These are phyloP conservation scores for Nomada fucata DNA, from an alignment of 2,888 invertebrate genomes.

Conservation along the genomic window DNA sequence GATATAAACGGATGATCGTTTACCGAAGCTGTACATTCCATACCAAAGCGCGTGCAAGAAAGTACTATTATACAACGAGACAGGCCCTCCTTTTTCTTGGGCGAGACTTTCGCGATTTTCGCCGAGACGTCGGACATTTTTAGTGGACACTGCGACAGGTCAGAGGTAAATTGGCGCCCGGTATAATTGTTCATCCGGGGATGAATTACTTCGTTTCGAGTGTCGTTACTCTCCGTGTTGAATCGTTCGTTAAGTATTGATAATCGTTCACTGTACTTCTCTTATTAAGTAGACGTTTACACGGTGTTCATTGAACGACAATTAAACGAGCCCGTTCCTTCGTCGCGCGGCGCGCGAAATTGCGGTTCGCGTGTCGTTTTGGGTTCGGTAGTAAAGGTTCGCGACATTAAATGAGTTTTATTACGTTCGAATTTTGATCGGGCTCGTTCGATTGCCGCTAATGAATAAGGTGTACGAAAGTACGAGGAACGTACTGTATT, in stretches of 20 bases:
- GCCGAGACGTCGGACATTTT: slow-evolving; percentile 7
- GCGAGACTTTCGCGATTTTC: slow-evolving; percentile 10
- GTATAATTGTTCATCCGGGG: neutral
- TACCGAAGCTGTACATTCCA: slow-evolving; percentile 61
- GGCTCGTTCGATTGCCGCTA: slow-evolving; percentile 54
- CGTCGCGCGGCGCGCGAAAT: slow-evolving; percentile 1
- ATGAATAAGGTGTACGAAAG: slow-evolving; percentile 48
- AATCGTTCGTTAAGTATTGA: slow-evolving; percentile 65
- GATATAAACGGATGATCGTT: slow-evolving; percentile 48
- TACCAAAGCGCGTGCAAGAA: slow-evolving; percentile 35
- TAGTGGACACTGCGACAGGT: neutral
- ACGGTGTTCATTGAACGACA: slow-evolving; percentile 25
- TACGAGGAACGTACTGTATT: slow-evolving; percentile 70
- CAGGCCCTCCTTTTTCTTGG: slow-evolving; percentile 21
- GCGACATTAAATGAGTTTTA: neutral
- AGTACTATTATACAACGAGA: slow-evolving; percentile 18
- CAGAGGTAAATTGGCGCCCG: neutral
- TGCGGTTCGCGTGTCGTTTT: neutral
- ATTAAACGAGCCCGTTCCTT: slow-evolving; percentile 28
- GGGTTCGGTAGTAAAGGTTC: neutral
- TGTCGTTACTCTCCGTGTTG: slow-evolving; percentile 52
- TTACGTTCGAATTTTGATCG: neutral
- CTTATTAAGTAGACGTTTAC: slow-evolving; percentile 63
- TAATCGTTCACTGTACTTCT: slow-evolving; percentile 66
- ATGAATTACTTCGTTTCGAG: slow-evolving; percentile 46